These are phyloP conservation scores for human (Homo sapiens) DNA, from an alignment of 2,113 vertebrate species.

Conservation along the genomic window GRCh38 chr3:71552501-71553000, in stretches of 20 bases:
- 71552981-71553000: conserved; percentile 33
- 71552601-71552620: neutral
- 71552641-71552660: neutral
- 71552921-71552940: neutral
- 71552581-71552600: conserved; percentile 2
- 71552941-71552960: neutral
- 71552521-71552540: conserved; percentile 12
- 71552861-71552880: neutral
- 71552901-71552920: neutral
- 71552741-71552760: neutral
- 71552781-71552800: neutral
- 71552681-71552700: neutral
- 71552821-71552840: neutral
- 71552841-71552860: conserved; percentile 15
- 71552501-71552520: neutral
- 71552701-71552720: neutral
- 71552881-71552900: neutral
- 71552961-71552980: neutral
- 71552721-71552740: neutral
- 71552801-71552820: neutral
- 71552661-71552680: neutral
- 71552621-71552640: neutral
- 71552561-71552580: neutral
- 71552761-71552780: neutral
- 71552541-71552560: conserved; percentile 29